Percentiles rank a stretch among this genome's conserved stretches.
Evolutionary conservation across 1,140 invertebrate genomes (phyloP).

Genomic region (Macrostomum lignano): DNA sequence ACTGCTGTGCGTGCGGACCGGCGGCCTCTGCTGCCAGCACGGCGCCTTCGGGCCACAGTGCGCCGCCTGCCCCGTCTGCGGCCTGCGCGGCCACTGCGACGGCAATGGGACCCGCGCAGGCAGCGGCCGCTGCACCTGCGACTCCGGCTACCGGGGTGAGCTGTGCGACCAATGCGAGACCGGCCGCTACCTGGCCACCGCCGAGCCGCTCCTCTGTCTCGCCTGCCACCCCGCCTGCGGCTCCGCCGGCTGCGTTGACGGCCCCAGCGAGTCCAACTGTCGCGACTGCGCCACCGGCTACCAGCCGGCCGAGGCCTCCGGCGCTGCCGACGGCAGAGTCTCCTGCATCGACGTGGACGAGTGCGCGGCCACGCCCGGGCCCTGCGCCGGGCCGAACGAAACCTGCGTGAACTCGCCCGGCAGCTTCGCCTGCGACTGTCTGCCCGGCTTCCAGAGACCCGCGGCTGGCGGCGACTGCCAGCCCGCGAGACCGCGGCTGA

Average conservation of each 20-base stretch:
- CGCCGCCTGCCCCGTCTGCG: too few relatives aligned
- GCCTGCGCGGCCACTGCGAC: slow-evolving; percentile 19
- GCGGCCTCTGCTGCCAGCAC: too few relatives aligned
- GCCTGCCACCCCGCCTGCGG: slow-evolving; percentile 39
- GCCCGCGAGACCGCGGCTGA: too few relatives aligned
- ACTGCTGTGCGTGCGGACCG: too few relatives aligned
- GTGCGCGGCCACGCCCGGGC: slow-evolving; percentile 36
- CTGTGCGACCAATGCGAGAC: slow-evolving; percentile 46
- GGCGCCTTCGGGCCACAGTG: too few relatives aligned
- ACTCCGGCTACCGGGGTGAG: slow-evolving; percentile 48
- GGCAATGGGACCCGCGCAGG: slow-evolving; percentile 71
- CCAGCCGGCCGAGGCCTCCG: slow-evolving; percentile 35
- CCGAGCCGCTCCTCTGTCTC: slow-evolving; percentile 9
- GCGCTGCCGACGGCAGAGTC: too few relatives aligned
- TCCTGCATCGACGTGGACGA: slow-evolving; percentile 65
- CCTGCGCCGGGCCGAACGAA: slow-evolving; percentile 33
- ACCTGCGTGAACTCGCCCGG: slow-evolving; percentile 73
- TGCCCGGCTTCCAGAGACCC: too few relatives aligned
- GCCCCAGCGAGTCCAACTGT: slow-evolving; percentile 73
- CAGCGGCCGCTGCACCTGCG: slow-evolving; percentile 61
- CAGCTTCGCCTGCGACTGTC: slow-evolving; percentile 48
- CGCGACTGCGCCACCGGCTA: slow-evolving; percentile 47
- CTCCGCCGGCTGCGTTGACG: slow-evolving; percentile 48
- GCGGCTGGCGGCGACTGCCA: too few relatives aligned
- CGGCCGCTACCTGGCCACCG: slow-evolving; percentile 36